A percentile compares a stretch with the other conserved stretches of the same genome.
These are phyloP conservation scores for Cepaea hortensis DNA, from an alignment of 2,888 invertebrate genomes.

Conservation along the genomic window DNA sequence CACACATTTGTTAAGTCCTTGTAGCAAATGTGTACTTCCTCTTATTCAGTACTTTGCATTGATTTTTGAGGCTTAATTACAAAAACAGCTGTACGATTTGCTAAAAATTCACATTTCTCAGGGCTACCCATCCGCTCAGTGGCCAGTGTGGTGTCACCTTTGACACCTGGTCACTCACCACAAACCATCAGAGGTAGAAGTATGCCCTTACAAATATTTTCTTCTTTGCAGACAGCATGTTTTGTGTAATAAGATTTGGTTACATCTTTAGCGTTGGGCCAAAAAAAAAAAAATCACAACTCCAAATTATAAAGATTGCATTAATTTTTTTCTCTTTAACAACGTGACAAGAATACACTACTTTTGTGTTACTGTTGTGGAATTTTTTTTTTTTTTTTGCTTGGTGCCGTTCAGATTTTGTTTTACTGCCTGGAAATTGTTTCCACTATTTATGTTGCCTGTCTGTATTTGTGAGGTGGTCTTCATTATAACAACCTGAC, in stretches of 20 bases:
- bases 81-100: not conserved
- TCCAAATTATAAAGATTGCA: not conserved
- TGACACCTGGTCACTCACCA: constrained; percentile 50
- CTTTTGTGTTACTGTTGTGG: not conserved
- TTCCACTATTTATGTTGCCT: not conserved
- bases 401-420: not conserved
- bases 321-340: not conserved
- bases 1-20: not conserved
- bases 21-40: not conserved
- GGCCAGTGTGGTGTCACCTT: constrained; percentile 48
- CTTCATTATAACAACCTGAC: too few species aligned
- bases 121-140: constrained; percentile 47
- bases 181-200: constrained; percentile 51
- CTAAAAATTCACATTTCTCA: constrained; percentile 34
- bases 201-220: constrained; percentile 33
- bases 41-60: not conserved
- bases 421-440: not conserved
- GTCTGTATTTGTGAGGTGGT: too few species aligned
- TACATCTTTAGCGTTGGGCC: not conserved
- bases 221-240: constrained; percentile 2
- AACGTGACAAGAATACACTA: not conserved
- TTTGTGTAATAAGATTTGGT: not conserved
- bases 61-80: not conserved
- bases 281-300: too few species aligned
- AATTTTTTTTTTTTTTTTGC: too few species aligned